A percentile compares a stretch with the other conserved stretches of the same genome.
These are phyloP conservation scores for Laodelphax striatellus DNA, from an alignment of 1,140 invertebrate species.

Conservation along the genomic window DNA sequence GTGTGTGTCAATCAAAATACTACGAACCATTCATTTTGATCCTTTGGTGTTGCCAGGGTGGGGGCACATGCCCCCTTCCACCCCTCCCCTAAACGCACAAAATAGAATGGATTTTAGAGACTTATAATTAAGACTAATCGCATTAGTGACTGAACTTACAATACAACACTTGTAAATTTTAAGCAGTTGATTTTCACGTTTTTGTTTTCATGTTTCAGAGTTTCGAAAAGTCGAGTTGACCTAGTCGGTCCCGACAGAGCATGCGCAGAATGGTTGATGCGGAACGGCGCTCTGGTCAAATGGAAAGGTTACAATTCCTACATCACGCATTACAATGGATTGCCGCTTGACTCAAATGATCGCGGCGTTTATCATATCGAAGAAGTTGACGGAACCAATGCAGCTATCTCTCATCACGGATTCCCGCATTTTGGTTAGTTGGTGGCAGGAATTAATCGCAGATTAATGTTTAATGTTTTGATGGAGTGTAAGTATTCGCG, in stretches of 20 bases:
- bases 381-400: slow-evolving; percentile 63
- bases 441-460: background rate
- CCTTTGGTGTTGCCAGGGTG: too few species aligned
- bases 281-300: slow-evolving; percentile 64
- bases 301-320: slow-evolving; percentile 44
- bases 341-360: slow-evolving; percentile 35
- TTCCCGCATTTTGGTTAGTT: slow-evolving; percentile 62
- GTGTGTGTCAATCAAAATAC: too few species aligned
- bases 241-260: slow-evolving; percentile 67
- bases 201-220: slow-evolving; percentile 9
- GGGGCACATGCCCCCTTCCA: too few species aligned
- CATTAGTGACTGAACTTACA: too few species aligned
- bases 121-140: too few species aligned
- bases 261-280: slow-evolving; percentile 83
- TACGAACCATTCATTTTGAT: too few species aligned
- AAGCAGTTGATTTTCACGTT: too few species aligned
- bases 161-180: too few species aligned
- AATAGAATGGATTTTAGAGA: too few species aligned
- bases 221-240: slow-evolving; percentile 44
- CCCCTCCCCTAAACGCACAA: too few species aligned
- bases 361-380: slow-evolving; percentile 40
- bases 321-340: slow-evolving; percentile 54
- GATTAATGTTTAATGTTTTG: too few species aligned
- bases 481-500: too few species aligned
- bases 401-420: slow-evolving; percentile 63